These are phyloP conservation scores for Dipodomys stephensi DNA, from an alignment of 2,113 vertebrate genomes.

Conservation along the genomic window DNA sequence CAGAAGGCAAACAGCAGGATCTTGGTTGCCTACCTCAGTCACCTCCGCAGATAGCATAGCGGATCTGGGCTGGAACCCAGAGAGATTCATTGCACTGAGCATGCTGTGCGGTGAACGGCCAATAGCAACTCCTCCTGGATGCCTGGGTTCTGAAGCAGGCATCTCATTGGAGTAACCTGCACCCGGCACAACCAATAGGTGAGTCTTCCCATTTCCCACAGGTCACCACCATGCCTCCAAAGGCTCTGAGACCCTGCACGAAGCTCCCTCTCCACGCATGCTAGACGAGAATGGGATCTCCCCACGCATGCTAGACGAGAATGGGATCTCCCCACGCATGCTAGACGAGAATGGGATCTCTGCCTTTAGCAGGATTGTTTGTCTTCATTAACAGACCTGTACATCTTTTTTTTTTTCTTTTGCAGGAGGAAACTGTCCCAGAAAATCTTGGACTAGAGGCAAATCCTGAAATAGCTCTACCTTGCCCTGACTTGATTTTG, in stretches of 20 bases:
- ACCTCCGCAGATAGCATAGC: background rate
- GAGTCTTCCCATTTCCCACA: background rate
- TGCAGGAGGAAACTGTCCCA: background rate
- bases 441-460: background rate
- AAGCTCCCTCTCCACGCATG: background rate
- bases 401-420: background rate
- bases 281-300: too few relatives aligned
- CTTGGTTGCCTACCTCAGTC: background rate
- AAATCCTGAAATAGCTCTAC: background rate
- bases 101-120: fast-evolving
- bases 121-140: background rate
- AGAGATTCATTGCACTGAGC: fast-evolving
- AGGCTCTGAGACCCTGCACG: background rate
- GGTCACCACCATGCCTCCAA: background rate
- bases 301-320: too few relatives aligned
- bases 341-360: background rate
- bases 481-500: background rate
- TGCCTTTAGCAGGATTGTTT: background rate
- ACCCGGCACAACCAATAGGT: fast-evolving
- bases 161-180: fast-evolving
- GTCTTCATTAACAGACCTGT: background rate
- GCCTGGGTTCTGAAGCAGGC: fast-evolving
- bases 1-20: background rate
- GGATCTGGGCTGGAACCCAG: background rate
- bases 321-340: too few relatives aligned